Evolutionary conservation across 2,888 invertebrate species (phyloP).

Genomic region (Tigriopus californicus): DNA sequence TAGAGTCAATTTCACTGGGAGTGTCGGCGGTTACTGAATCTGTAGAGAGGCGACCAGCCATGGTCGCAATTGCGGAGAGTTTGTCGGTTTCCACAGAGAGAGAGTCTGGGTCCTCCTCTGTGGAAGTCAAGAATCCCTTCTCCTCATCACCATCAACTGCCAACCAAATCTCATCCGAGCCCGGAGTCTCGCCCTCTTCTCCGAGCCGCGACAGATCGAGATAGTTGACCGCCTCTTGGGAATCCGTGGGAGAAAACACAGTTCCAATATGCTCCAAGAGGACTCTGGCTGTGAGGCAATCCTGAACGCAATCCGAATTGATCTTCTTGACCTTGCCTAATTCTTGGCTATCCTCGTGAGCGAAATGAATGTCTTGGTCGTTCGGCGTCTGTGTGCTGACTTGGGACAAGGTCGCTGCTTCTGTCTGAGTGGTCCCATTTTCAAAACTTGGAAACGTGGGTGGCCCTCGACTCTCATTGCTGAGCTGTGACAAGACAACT

Average conservation of each 20-base stretch:
- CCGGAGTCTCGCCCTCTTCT: slow-evolving; percentile 15
- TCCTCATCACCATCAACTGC: slow-evolving; percentile 11
- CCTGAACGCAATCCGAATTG: slow-evolving; percentile 3
- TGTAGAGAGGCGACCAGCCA: neutral
- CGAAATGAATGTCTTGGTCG: too few species aligned
- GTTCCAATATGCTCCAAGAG: slow-evolving; percentile 9
- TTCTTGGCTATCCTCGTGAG: too few species aligned
- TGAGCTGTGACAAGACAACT: too few species aligned
- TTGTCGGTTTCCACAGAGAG: slow-evolving; percentile 12
- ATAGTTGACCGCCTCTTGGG: slow-evolving; percentile 6
- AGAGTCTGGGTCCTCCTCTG: slow-evolving; percentile 7
- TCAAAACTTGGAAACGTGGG: too few species aligned
- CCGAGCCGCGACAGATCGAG: slow-evolving; percentile 11
- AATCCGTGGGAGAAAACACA: neutral
- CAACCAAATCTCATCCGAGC: slow-evolving; percentile 15
- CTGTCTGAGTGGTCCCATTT: too few species aligned
- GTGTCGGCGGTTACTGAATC: neutral
- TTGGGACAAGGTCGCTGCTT: too few species aligned
- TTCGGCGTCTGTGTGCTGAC: too few species aligned
- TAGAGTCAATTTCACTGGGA: neutral
- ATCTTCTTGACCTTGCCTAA: too few species aligned
- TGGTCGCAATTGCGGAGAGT: slow-evolving; percentile 3
- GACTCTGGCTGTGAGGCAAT: slow-evolving; percentile 7
- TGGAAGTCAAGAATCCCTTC: slow-evolving; percentile 7
- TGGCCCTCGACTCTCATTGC: too few species aligned